phyloP scores from a whole-genome alignment of 1,140 invertebrate genomes.

The Pachypsylla venusta region DNA sequence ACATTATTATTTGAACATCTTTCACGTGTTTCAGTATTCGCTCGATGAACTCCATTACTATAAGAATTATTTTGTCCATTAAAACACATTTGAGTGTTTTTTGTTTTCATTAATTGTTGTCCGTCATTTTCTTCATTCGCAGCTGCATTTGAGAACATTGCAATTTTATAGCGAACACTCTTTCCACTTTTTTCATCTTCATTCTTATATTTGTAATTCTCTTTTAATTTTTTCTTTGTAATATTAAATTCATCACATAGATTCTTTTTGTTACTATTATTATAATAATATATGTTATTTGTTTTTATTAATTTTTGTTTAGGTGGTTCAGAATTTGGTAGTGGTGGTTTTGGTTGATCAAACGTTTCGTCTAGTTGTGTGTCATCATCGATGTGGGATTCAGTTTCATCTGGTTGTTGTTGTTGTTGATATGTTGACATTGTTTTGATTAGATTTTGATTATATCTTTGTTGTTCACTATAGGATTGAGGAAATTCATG shows the following conservation, averaged over 20 bases:
- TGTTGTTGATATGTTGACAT: constrained; percentile 25
- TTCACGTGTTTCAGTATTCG: no score
- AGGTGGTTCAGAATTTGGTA: constrained; percentile 26
- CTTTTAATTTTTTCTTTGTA: constrained; percentile 12
- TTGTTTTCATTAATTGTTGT: no score
- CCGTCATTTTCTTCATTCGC: no score
- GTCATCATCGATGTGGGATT: no score
- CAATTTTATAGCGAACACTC: constrained; percentile 72
- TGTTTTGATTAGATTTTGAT: constrained; percentile 17
- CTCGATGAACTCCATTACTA: no score
- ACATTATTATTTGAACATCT: no score
- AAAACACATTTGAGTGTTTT: no score
- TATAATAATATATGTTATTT: constrained; percentile 4
- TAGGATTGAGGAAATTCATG: constrained; percentile 56
- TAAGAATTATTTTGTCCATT: no score
- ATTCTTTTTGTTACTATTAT: not conserved
- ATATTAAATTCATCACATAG: not conserved
- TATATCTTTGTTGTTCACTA: constrained; percentile 18
- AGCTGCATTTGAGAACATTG: constrained; percentile 56
- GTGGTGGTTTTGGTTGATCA: constrained; percentile 27
- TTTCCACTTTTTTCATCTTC: constrained; percentile 60
- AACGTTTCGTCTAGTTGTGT: no score
- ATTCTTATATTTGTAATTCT: constrained; percentile 21
- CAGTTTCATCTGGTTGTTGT: constrained; percentile 26
- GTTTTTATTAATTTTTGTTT: constrained; percentile 18